These are phyloP conservation scores for Sphaerophoria taeniata DNA, from an alignment of 2,888 invertebrate species.

Conservation along the genomic window DNA sequence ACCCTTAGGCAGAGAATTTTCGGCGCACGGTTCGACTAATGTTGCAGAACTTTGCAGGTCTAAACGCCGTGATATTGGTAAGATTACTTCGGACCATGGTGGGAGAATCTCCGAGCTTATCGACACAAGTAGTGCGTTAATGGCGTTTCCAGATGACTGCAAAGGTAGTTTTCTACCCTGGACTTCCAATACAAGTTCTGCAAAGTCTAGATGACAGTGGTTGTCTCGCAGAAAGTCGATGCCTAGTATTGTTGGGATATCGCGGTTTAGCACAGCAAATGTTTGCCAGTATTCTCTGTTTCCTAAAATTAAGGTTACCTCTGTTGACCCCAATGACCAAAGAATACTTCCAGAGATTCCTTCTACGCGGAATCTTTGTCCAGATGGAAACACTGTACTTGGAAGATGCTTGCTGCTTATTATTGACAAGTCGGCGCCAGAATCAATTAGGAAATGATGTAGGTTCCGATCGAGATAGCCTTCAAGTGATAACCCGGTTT, in stretches of 20 bases:
- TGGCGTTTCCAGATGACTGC: background rate
- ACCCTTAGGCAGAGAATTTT: background rate
- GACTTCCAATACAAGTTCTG: background rate
- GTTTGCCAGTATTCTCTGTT: background rate
- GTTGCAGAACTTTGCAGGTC: background rate
- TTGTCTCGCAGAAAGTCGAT: constrained; percentile 8
- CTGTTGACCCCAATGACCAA: constrained; percentile 10
- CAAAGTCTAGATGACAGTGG: background rate
- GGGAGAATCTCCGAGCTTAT: background rate
- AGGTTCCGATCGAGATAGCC: background rate
- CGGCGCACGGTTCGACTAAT: background rate
- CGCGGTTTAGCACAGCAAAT: background rate
- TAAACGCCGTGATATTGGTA: background rate
- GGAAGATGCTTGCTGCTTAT: background rate
- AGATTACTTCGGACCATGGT: background rate
- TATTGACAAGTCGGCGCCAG: background rate
- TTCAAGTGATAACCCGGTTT: background rate
- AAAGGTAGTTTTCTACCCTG: constrained; percentile 1
- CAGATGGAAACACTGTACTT: background rate
- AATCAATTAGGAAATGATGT: background rate
- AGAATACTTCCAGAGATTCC: constrained; percentile 10
- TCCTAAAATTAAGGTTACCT: background rate
- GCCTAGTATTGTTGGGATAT: background rate
- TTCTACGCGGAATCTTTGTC: background rate
- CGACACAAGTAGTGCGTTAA: background rate